Evolutionary conservation across 35 echinoderm and acorn worm species (phyloP), one percentile per base, ranked within the genome.

Genomic region (Strongylocentrotus purpuratus): DNA sequence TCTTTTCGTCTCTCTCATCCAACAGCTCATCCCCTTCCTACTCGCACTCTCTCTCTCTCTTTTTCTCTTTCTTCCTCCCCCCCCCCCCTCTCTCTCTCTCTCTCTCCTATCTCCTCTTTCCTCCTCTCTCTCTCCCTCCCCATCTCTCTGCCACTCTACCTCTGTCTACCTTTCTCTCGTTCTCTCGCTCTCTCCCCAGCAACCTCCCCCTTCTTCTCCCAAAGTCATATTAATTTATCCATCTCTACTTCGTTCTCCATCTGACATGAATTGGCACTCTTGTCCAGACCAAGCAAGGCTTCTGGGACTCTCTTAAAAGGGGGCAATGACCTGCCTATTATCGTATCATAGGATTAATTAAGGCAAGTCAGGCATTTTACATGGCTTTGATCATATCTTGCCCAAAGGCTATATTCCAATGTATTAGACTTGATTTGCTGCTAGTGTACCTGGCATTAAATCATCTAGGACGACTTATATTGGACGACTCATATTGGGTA

Each of bases 251-350:
- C 35, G 35, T 41, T 41, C 10, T 55, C 50, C 50, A 55, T 55
- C 50, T 55, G 50, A 10, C 11, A 55, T 14, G 50, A 55, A 14
- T 55, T 12, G 50, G 15, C 15, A 15, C 50, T 55, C 50, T 15
- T 11, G 50, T 55, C 11, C 50, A 10, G 15, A 18, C 47, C 46
- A 7, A 71, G 20, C 7, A 78, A 0, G 1, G 65, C 65, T 78
- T 2, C 8, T 6, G 50, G 87, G 12, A 45, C 87, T 46, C 11
- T 32, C 20, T 89, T 45, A 89, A 89, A 89, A 46, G 87, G 87
- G 87, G 87, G 87, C 87, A 89, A 89, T 46, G 87, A 89, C 87
- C 87, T 89, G 12, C 87, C 87, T 25, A 45, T 89, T 89, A 89
- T 35, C 87, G 9, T 17, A 89, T 89, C 87, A 89, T 17, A 33